Evolutionary conservation across 2,888 invertebrate species (phyloP).

Genomic region (Pyrochroa serraticornis): DNA sequence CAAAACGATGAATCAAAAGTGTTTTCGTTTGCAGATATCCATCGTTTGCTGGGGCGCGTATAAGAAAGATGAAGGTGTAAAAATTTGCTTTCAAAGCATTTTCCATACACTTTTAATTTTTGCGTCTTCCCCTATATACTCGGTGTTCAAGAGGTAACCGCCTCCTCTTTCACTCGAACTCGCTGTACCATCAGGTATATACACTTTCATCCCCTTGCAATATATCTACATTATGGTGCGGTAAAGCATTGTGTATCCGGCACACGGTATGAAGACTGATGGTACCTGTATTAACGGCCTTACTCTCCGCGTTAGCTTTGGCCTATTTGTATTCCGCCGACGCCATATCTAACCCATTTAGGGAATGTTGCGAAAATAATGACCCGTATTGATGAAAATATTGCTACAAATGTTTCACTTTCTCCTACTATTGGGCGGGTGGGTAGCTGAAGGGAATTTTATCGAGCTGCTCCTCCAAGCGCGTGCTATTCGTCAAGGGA

Average conservation of each 20-base stretch:
- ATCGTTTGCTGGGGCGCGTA: too few relatives aligned
- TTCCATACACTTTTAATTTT: slow-evolving; percentile 19
- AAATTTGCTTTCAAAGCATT: slow-evolving; percentile 11
- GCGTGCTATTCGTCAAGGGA: too few relatives aligned
- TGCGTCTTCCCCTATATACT: slow-evolving; percentile 12
- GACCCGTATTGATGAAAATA: slow-evolving; percentile 16
- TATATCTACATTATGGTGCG: slow-evolving; percentile 36
- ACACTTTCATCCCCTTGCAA: slow-evolving; percentile 20
- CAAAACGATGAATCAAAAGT: too few relatives aligned
- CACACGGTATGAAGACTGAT: slow-evolving; percentile 36
- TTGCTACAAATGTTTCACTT: slow-evolving; percentile 18
- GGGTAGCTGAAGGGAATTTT: too few relatives aligned
- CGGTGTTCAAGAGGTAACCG: slow-evolving; percentile 5
- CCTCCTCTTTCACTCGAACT: slow-evolving; percentile 2
- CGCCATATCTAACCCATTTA: slow-evolving; percentile 18
- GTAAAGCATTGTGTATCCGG: slow-evolving; percentile 32
- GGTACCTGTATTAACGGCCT: slow-evolving; percentile 31
- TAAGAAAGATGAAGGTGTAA: background rate
- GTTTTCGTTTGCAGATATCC: too few relatives aligned
- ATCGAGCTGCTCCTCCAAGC: too few relatives aligned
- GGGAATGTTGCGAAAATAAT: slow-evolving; percentile 16
- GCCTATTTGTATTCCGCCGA: slow-evolving; percentile 22
- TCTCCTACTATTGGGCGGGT: background rate
- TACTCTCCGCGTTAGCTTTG: slow-evolving; percentile 10
- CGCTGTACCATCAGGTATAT: background rate